Percentiles rank a stretch among this genome's conserved stretches.
Evolutionary conservation across 2,797 vertebrate species (phyloP).

Genomic region (Lacerta bilineata): DNA sequence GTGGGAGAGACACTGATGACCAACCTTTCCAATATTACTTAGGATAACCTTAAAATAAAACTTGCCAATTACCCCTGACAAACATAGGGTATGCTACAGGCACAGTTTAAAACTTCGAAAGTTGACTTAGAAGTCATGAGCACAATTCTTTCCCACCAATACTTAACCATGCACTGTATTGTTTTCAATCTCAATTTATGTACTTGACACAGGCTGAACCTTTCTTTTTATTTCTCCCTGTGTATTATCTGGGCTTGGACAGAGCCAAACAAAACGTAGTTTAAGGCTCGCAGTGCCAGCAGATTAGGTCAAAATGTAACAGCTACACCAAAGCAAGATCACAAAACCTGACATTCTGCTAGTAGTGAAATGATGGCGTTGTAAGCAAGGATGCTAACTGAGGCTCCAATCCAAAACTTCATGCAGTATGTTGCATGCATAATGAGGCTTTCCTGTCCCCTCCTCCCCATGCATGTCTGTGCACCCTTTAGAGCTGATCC

Average conservation of each 20-base stretch:
- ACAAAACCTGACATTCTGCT: too few relatives aligned
- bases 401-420: background rate
- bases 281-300: too few relatives aligned
- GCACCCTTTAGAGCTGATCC: too few relatives aligned
- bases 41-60: background rate
- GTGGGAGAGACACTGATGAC: too few relatives aligned
- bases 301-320: background rate
- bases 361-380: too few relatives aligned
- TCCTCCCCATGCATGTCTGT: too few relatives aligned
- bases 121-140: background rate
- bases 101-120: background rate
- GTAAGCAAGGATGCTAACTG: background rate
- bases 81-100: background rate
- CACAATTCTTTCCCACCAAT: background rate
- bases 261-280: background rate
- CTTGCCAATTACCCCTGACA: background rate
- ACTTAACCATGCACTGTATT: background rate
- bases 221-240: background rate
- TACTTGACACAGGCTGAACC: background rate
- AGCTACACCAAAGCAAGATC: too few relatives aligned
- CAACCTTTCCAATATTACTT: too few relatives aligned
- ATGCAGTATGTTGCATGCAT: too few relatives aligned
- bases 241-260: background rate
- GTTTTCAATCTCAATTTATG: background rate
- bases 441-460: too few relatives aligned